Evolutionary conservation across 2,113 vertebrate species (phyloP).

Genomic region (Hypomesus transpacificus): DNA sequence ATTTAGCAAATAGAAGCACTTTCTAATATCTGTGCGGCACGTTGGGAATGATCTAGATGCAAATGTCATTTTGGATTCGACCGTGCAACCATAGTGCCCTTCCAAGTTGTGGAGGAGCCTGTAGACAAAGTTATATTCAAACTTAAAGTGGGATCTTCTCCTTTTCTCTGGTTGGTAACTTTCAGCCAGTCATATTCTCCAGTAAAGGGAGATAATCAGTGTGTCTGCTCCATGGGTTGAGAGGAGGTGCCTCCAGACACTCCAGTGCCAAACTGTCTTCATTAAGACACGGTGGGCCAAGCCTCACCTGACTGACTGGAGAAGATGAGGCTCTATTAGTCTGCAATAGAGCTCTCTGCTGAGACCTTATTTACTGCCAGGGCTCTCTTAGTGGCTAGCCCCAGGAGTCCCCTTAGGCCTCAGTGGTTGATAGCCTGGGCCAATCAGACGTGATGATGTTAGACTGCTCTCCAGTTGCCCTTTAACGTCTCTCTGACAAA

Average conservation of each 20-base stretch:
- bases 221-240: constrained; percentile 41
- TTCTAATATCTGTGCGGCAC: constrained; percentile 7
- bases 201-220: constrained; percentile 46
- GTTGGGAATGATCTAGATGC: neutral
- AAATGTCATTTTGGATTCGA: neutral
- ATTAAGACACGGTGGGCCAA: constrained; percentile 62
- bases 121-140: constrained; percentile 18
- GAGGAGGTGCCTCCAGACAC: constrained; percentile 47
- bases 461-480: constrained; percentile 58
- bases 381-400: constrained; percentile 58
- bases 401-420: constrained; percentile 68
- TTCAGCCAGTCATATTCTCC: neutral
- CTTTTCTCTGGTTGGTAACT: neutral
- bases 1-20: constrained; percentile 26
- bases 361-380: constrained; percentile 56
- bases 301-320: constrained; percentile 62
- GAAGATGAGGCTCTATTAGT: constrained; percentile 66
- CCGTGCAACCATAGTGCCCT: neutral
- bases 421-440: constrained; percentile 52
- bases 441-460: constrained; percentile 69
- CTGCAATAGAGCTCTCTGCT: constrained; percentile 50
- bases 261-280: constrained; percentile 61
- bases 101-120: neutral
- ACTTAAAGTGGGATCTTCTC: neutral
- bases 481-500: constrained; percentile 47